Evolutionary conservation across 2,113 vertebrate genomes (phyloP).

Genomic region (Bothrops jararaca): DNA sequence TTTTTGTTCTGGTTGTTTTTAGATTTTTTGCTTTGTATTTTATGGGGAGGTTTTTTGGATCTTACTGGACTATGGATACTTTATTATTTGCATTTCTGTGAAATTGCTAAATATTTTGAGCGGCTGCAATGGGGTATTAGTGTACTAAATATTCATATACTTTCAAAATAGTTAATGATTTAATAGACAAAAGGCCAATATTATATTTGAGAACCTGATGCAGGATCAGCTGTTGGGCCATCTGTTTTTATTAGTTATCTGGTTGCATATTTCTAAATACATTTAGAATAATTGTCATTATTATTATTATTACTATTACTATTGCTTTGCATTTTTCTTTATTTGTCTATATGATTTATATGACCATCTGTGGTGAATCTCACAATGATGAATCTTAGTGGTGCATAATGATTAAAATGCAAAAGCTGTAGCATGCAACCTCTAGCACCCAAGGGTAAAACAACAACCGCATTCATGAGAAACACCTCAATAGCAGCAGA

Average conservation of each 20-base stretch:
- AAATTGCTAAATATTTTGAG: not conserved
- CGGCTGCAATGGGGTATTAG: not conserved
- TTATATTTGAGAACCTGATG: not conserved
- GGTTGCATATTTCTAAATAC: not conserved
- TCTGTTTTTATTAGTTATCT: not conserved
- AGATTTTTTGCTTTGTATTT: not conserved
- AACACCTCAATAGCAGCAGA: not conserved
- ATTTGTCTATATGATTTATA: not conserved
- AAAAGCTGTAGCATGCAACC: not conserved
- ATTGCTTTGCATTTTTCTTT: not conserved
- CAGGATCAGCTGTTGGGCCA: not conserved
- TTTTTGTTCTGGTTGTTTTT: not conserved
- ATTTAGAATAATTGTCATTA: no score
- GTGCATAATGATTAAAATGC: not conserved
- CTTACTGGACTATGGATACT: not conserved
- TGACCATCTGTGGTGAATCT: not conserved
- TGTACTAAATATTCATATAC: not conserved
- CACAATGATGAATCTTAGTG: not conserved
- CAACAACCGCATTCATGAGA: not conserved
- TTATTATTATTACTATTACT: not conserved
- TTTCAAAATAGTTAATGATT: constrained; percentile 15
- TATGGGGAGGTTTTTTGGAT: not conserved
- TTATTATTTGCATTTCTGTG: not conserved
- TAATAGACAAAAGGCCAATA: not conserved
- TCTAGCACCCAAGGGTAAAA: not conserved